A percentile compares a stretch with the other conserved stretches of the same genome.
Evolutionary conservation across 2,888 invertebrate genomes (phyloP).

Genomic region (Caenorhabditis imperialis): DNA sequence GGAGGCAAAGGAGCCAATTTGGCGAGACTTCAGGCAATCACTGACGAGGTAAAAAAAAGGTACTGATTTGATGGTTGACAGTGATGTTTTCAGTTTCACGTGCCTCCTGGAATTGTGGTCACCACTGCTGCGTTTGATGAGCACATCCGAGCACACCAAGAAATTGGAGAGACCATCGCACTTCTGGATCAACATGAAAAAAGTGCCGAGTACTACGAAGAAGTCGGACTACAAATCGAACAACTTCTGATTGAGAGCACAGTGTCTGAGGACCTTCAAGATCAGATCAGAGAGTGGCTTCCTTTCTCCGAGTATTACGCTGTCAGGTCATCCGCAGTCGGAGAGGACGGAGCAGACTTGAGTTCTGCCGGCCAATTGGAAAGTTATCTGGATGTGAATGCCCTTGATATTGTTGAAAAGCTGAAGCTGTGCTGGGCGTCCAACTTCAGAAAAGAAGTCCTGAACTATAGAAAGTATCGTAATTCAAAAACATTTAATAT

Average conservation of each 20-base stretch:
- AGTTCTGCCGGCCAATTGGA: slow-evolving; percentile 90
- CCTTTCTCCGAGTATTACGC: slow-evolving; percentile 44
- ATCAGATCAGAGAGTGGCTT: slow-evolving; percentile 23
- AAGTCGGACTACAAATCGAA: slow-evolving; percentile 43
- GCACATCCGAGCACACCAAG: slow-evolving; percentile 53
- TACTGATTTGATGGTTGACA: background rate
- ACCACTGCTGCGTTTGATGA: slow-evolving; percentile 65
- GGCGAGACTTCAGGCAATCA: slow-evolving; percentile 82
- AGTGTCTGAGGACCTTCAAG: slow-evolving; percentile 12
- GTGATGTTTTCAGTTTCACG: slow-evolving; percentile 55
- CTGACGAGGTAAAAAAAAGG: slow-evolving; percentile 51
- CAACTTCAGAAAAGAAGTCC: slow-evolving; percentile 85
- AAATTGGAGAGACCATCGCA: slow-evolving; percentile 32
- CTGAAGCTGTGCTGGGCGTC: slow-evolving; percentile 88
- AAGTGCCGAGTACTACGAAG: slow-evolving; percentile 25
- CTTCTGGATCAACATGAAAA: slow-evolving; percentile 23
- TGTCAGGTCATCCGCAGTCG: slow-evolving; percentile 81
- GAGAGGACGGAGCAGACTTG: slow-evolving; percentile 87
- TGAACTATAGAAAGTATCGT: slow-evolving; percentile 83
- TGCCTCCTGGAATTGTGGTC: slow-evolving; percentile 70
- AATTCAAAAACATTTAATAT: slow-evolving; percentile 25
- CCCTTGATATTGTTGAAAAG: slow-evolving; percentile 78
- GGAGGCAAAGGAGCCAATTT: slow-evolving; percentile 89
- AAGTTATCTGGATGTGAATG: slow-evolving; percentile 84
- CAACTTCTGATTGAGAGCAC: slow-evolving; percentile 11